phyloP scores from a whole-genome alignment of 30 jellyfish, hydroid and myxozoan species.

The Pelagia noctiluca region DNA sequence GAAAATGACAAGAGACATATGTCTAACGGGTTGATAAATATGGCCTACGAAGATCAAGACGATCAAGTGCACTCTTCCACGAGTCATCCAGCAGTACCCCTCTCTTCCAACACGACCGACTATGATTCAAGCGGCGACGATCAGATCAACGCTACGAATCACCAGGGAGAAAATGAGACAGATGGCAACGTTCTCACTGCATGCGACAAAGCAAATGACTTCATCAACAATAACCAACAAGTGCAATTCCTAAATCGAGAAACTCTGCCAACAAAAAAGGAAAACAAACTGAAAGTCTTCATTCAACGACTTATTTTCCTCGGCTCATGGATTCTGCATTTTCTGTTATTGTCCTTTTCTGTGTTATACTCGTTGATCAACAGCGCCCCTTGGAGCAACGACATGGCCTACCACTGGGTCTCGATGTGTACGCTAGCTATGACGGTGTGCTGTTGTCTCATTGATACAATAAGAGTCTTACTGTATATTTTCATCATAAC shows the following conservation, averaged over 20 bases:
- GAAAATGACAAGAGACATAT: no score
- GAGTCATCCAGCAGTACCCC: no score
- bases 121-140: no score
- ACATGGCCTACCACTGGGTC: slow-evolving; percentile 55
- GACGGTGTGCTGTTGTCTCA: slow-evolving; percentile 28
- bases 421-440: slow-evolving; percentile 39
- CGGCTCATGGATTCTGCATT: slow-evolving; percentile 42
- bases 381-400: slow-evolving; percentile 52
- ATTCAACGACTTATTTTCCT: slow-evolving; percentile 11
- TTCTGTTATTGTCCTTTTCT: slow-evolving; percentile 26
- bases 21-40: no score
- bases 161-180: neutral
- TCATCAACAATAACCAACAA: slow-evolving; percentile 1
- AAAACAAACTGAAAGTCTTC: slow-evolving; percentile 2
- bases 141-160: no score
- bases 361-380: slow-evolving; percentile 26
- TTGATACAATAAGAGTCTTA: slow-evolving; percentile 49
- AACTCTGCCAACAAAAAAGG: slow-evolving; percentile 34
- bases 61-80: no score
- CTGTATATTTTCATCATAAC: slow-evolving; percentile 39
- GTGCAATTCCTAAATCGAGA: slow-evolving; percentile 58
- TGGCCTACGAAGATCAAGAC: no score
- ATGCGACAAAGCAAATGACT: slow-evolving; percentile 1
- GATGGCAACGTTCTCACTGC: neutral
- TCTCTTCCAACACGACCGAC: no score